A percentile compares a stretch with the other conserved stretches of the same genome.
Evolutionary conservation across 2,888 invertebrate species (phyloP).

Genomic region (Dromius quadrimaculatus): DNA sequence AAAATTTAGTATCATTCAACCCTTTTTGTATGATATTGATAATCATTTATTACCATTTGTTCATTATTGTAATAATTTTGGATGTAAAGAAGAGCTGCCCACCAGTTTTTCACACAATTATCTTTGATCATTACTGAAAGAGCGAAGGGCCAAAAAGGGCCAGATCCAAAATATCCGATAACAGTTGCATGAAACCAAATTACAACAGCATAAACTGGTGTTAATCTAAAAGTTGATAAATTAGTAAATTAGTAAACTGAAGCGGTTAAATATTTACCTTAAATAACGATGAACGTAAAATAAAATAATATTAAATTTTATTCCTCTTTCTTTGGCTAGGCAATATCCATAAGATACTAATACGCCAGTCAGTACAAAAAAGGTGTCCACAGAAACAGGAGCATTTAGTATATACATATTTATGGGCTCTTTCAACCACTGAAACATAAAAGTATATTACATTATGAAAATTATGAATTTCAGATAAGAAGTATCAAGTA

Average conservation of each 20-base stretch:
- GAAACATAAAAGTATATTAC: too few relatives aligned
- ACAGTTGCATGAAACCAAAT: slow-evolving; percentile 65
- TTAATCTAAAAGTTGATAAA: slow-evolving; percentile 62
- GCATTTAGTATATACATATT: slow-evolving; percentile 23
- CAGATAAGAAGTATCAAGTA: too few relatives aligned
- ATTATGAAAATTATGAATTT: not conserved
- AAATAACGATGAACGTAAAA: slow-evolving; percentile 29
- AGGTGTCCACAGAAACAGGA: slow-evolving; percentile 9
- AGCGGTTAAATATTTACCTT: slow-evolving; percentile 11
- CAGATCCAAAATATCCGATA: slow-evolving; percentile 65
- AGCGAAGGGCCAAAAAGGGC: slow-evolving; percentile 65
- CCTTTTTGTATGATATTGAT: not conserved
- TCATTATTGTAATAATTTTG: slow-evolving; percentile 61
- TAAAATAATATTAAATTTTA: slow-evolving; percentile 21
- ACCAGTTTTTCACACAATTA: slow-evolving; percentile 63
- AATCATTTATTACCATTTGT: slow-evolving; percentile 56
- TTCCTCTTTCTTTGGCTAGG: slow-evolving; percentile 5
- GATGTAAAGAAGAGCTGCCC: slow-evolving; percentile 63
- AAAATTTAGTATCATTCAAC: not conserved
- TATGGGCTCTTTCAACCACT: not conserved
- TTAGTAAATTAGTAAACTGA: slow-evolving; percentile 33
- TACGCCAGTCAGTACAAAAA: slow-evolving; percentile 16
- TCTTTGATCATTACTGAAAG: slow-evolving; percentile 17
- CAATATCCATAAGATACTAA: slow-evolving; percentile 17
- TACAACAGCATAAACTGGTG: slow-evolving; percentile 66